These are phyloP conservation scores for Ennomos erosarius DNA, from an alignment of 2,888 invertebrate species.

Conservation along the genomic window DNA sequence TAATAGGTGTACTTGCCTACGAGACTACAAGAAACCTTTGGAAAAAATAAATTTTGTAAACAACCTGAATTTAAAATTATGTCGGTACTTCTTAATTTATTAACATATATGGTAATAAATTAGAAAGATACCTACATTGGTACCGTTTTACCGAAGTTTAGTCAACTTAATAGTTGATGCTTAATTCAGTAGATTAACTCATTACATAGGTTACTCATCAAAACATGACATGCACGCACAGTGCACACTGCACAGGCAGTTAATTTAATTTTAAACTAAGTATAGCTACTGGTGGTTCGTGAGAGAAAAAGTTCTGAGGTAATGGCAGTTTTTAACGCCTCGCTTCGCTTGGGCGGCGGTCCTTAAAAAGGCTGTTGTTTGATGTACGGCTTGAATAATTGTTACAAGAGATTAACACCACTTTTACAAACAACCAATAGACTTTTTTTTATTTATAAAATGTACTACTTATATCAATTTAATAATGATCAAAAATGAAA, in stretches of 20 bases:
- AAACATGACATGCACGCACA: constrained; percentile 31
- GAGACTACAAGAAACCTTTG: too few species aligned
- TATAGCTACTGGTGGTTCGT: too few species aligned
- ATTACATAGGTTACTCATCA: constrained; percentile 36
- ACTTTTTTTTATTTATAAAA: background rate
- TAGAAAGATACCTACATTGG: background rate
- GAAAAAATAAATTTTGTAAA: too few species aligned
- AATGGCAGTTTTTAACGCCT: constrained; percentile 53
- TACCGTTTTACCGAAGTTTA: constrained; percentile 8
- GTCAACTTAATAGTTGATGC: constrained; percentile 30
- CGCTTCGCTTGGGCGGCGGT: constrained; percentile 54
- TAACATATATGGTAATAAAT: too few species aligned
- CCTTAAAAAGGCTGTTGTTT: constrained; percentile 60
- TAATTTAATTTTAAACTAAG: constrained; percentile 41
- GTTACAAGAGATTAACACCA: constrained; percentile 64
- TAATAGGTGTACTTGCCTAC: too few species aligned
- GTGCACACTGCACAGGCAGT: constrained; percentile 30
- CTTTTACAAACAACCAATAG: constrained; percentile 47
- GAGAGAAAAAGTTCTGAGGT: constrained; percentile 41
- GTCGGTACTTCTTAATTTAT: constrained; percentile 14
- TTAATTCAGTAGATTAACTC: constrained; percentile 22
- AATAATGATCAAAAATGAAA: too few species aligned
- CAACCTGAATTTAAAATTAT: too few species aligned
- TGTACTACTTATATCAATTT: too few species aligned
- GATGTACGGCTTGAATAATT: constrained; percentile 76